Base-by-base conservation (phyloP, 2,888 invertebrate species). In the Dastarcus helophoroides region DNA sequence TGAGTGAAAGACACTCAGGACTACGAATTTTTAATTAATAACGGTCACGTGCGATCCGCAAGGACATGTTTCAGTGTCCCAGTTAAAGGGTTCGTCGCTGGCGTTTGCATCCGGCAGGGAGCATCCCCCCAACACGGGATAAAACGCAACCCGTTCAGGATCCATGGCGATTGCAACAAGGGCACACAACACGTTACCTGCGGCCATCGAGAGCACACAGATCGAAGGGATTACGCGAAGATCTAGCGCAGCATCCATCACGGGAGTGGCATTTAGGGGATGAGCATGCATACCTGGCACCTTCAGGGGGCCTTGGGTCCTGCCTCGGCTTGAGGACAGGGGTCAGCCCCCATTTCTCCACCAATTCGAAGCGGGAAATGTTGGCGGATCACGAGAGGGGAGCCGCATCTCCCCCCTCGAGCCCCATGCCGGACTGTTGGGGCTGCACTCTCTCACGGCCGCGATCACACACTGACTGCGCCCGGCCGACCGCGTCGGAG, bases 341-440 rank as follows among this genome's bases (percentile, higher is more conserved):
- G 79, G 88, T 88, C 73, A 89, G 84, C 82, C 89, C 89, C 89
- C 89, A 89, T 86, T 86, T 84, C 76, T 89, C 88, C 73, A 86
- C 79, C 74, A 88, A 85, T 79, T 88, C 88, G 81, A 89, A 83
- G 76, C 86, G 88, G 79, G 89, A 86, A 90, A 89, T 89, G 83
- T 81, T 84, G 83, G 75, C 76, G 74, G 73, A 66, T 69, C 65
- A 67, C 66, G 68, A 67, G 69, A 67, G 68, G 69, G 68, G 69
- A 68, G 67, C 65, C 63, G 57, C 58, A 57, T 60, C 60, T 67
- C 66, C 69, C 69, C 69, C 67, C 69, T 66, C 67, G 68, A 65
- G 66, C 69, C 73, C 74, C 71, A 68, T 69, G 62, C 57, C 58
- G 58, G 58, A 60, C 56, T 61, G 55, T 53, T 57, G 60, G 63